Percentiles rank a stretch among this genome's conserved stretches.
Evolutionary conservation across 1,140 invertebrate species (phyloP).

Genomic region (Diorhabda elongata): DNA sequence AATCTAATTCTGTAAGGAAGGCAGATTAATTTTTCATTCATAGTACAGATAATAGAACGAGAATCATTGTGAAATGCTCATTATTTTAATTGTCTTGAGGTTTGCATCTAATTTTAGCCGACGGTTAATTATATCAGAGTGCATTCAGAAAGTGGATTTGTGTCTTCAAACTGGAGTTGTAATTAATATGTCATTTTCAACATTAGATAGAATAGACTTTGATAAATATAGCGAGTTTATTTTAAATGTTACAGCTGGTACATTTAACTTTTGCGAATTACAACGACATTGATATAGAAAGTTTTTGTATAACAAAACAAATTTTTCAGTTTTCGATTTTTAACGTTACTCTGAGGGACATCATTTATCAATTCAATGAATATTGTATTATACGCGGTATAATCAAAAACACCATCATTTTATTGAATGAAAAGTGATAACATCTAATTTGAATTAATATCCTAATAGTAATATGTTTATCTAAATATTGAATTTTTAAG

Average conservation of each 20-base stretch:
- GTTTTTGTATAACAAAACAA: too few species aligned
- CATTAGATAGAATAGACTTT: not conserved
- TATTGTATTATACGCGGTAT: too few species aligned
- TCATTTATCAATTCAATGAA: too few species aligned
- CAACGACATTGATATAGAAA: too few species aligned
- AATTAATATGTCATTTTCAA: conserved; percentile 3
- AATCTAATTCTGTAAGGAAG: conserved; percentile 13
- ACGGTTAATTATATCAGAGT: conserved; percentile 4
- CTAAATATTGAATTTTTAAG: too few species aligned
- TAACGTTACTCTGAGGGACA: too few species aligned
- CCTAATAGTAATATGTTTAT: too few species aligned
- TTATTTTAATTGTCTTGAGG: conserved; percentile 14
- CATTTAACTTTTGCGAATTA: too few species aligned
- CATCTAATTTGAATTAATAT: too few species aligned
- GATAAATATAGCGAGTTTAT: conserved; percentile 3
- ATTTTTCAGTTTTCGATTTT: too few species aligned
- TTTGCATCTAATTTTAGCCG: conserved; percentile 7
- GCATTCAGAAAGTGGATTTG: not conserved
- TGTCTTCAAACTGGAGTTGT: not conserved
- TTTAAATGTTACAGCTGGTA: not conserved
- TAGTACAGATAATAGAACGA: conserved; percentile 15
- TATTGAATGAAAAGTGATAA: too few species aligned
- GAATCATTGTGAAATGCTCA: conserved; percentile 16
- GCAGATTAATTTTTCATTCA: conserved; percentile 20
- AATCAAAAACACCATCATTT: too few species aligned